phyloP scores from a whole-genome alignment of 2,113 vertebrate genomes.

The Platichthys stellatus region DNA sequence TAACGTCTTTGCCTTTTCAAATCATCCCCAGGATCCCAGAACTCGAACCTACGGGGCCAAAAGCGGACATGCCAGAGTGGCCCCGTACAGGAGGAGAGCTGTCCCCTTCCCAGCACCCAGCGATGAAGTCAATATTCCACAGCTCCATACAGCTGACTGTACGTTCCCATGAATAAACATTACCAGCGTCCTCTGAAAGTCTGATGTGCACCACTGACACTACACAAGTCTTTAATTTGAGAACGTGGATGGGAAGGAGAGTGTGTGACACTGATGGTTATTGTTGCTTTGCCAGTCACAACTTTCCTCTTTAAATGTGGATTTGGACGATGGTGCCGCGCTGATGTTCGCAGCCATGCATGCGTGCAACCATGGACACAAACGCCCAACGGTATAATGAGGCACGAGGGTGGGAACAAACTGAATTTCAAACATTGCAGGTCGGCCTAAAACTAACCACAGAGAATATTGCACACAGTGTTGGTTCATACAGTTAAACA shows the following conservation, averaged over 20 bases:
- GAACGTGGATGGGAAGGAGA: constrained; percentile 51
- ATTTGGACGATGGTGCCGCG: constrained; percentile 8
- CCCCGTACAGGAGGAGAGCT: constrained; percentile 37
- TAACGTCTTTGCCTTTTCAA: background rate
- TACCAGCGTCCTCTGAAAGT: constrained; percentile 29
- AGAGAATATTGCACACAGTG: background rate
- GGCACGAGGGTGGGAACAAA: background rate
- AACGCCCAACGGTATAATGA: background rate
- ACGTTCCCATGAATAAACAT: constrained; percentile 54
- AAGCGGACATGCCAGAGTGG: constrained; percentile 52
- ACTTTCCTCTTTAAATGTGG: constrained; percentile 32
- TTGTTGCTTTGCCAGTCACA: constrained; percentile 48
- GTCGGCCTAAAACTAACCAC: background rate
- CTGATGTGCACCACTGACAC: constrained; percentile 28
- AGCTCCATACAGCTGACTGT: constrained; percentile 29
- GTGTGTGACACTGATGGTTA: constrained; percentile 47
- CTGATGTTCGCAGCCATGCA: constrained; percentile 18
- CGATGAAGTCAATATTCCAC: constrained; percentile 58
- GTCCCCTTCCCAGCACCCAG: constrained; percentile 39
- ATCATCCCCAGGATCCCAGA: constrained; percentile 5
- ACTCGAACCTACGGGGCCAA: constrained; percentile 15
- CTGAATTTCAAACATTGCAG: background rate
- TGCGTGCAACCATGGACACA: constrained; percentile 4
- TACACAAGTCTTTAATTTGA: constrained; percentile 45
- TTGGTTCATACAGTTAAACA: background rate